Evolutionary conservation across 2,888 invertebrate species (phyloP).

Genomic region (Byasa hedistus): DNA sequence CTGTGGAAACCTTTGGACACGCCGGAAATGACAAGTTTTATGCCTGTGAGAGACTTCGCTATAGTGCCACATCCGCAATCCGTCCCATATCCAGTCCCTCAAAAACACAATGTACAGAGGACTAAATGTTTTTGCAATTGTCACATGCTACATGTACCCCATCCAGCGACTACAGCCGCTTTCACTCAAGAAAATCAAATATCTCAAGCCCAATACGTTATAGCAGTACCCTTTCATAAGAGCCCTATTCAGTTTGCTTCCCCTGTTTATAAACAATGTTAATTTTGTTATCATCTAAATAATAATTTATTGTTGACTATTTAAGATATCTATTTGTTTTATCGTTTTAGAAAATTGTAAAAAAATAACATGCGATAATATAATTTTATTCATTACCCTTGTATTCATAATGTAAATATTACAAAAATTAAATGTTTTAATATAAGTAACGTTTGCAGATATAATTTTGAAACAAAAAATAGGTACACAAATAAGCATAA

Average conservation of each 20-base stretch:
- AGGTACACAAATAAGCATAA: background rate
- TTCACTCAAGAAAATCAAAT: conserved; percentile 36
- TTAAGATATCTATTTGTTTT: background rate
- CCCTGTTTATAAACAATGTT: conserved; percentile 4
- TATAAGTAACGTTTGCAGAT: background rate
- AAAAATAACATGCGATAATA: background rate
- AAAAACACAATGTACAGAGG: conserved; percentile 31
- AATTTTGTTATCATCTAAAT: background rate
- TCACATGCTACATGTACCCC: conserved; percentile 36
- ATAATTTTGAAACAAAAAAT: background rate
- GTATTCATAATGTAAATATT: background rate
- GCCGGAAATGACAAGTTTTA: conserved; percentile 36
- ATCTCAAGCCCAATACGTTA: conserved; percentile 47
- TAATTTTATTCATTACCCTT: background rate
- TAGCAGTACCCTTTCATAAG: conserved; percentile 42
- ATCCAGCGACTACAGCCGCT: conserved; percentile 20
- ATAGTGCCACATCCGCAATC: conserved; percentile 4
- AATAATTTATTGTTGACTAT: background rate
- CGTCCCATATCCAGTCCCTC: conserved; percentile 23
- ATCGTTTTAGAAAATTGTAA: background rate
- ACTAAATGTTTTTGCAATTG: conserved; percentile 54
- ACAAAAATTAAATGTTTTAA: too few species aligned
- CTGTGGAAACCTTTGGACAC: conserved; percentile 55
- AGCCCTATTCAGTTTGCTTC: conserved; percentile 6
- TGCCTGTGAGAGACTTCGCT: conserved; percentile 33